phyloP scores from a whole-genome alignment of 1,140 invertebrate species.

The Spodoptera frugiperda region DNA sequence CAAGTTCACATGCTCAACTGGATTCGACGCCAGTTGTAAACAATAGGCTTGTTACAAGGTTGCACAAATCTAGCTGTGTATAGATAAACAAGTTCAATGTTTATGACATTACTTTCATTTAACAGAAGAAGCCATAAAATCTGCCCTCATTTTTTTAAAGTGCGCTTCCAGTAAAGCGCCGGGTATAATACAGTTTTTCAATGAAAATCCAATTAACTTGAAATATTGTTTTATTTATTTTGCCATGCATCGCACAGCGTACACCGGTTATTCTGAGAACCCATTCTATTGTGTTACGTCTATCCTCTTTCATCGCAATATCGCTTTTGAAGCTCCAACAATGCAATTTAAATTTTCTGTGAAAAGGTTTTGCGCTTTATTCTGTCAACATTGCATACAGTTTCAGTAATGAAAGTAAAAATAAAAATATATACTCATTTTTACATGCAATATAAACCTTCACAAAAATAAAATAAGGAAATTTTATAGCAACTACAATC shows the following conservation, averaged over 20 bases:
- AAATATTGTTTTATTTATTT: neutral
- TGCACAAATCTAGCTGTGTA: too few relatives aligned
- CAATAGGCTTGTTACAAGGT: too few relatives aligned
- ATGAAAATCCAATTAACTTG: conserved; percentile 8
- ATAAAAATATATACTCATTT: too few relatives aligned
- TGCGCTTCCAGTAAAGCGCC: neutral
- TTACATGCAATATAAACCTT: too few relatives aligned
- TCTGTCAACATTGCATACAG: too few relatives aligned
- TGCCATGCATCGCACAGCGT: neutral
- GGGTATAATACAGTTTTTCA: neutral
- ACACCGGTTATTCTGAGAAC: neutral
- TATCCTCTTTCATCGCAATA: neutral
- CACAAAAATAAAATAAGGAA: too few relatives aligned
- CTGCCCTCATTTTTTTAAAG: neutral
- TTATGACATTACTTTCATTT: neutral
- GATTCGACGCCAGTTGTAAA: too few relatives aligned
- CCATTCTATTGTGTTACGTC: neutral
- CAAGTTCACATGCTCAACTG: too few relatives aligned
- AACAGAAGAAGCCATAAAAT: conserved; percentile 1
- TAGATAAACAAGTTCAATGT: too few relatives aligned
- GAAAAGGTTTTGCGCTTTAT: too few relatives aligned
- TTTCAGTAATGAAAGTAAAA: too few relatives aligned
- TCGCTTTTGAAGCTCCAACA: neutral
- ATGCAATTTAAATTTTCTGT: neutral
- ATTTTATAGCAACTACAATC: too few relatives aligned